Evolutionary conservation across 2,888 invertebrate species (phyloP), one percentile per base, ranked within the genome.

Genomic region (Frankliniella intonsa): DNA sequence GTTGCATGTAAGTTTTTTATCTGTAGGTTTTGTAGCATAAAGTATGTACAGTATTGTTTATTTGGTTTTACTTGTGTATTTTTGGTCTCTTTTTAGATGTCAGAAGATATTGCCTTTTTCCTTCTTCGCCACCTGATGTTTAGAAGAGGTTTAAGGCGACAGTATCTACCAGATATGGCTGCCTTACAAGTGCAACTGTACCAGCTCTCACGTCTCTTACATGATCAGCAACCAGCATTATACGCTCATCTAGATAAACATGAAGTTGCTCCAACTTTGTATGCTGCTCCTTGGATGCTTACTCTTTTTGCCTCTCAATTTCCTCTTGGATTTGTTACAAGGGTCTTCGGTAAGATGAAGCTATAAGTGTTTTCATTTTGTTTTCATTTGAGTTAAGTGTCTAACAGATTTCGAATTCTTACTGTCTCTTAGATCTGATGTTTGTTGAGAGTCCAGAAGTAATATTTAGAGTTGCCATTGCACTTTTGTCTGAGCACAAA

Each of bases 221-320:
- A 96, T 84, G 98, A 99, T 88, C 92, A 93, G 85, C 90, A 95
- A 84, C 95, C 94, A 0, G 95, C 95, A 82, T 90, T 98, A 76
- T 97, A 97, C 88, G 91, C 92, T 9, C 97, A 97, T 88, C 91
- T 98, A 84, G 95, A 95, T 86, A 89, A 91, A 19, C 92, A 97
- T 86, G 98, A 98, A 88, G 95, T 98, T 10, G 94, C 96, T 0
- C 97, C 98, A 0, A 97, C 97, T 0, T 89, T 98, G 9, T 98
- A 98, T 88, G 98, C 98, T 0, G 98, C 98, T 0, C 98, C 98
- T 0, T 98, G 98, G 98, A 93, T 98, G 87, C 91, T 98, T 5
- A 98, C 98, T 0, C 89, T 97, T 62, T 98, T 98, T 89, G 97
- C 98, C 79, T 98, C 98, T 82, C 97, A 98, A 88, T 98, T 98